These are phyloP conservation scores for Epizoanthus illoricatus DNA, from an alignment of 92 coral and sea anemone genomes.

Conservation along the genomic window DNA sequence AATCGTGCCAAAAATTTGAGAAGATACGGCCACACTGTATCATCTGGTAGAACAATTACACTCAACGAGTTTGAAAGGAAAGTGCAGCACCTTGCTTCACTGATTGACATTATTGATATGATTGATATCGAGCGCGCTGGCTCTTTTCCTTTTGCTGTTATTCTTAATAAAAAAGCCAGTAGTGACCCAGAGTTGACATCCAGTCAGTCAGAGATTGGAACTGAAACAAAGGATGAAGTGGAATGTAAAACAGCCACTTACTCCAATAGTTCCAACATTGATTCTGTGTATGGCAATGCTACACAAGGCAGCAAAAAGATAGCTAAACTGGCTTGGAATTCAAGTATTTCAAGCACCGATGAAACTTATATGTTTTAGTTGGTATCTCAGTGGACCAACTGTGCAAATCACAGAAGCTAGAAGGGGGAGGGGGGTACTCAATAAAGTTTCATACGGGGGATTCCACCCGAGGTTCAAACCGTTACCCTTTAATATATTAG, in stretches of 20 bases:
- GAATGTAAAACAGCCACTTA: neutral
- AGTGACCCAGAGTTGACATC: neutral
- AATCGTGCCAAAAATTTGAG: neutral
- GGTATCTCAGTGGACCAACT: neutral
- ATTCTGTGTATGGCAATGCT: neutral
- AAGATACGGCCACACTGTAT: neutral
- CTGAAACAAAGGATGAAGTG: neutral
- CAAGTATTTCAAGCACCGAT: neutral
- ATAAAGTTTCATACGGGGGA: too few relatives aligned
- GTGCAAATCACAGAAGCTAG: too few relatives aligned
- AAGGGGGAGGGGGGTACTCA: too few relatives aligned
- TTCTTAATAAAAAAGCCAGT: neutral
- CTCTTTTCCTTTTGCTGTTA: neutral
- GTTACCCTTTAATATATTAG: too few relatives aligned
- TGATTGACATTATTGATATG: neutral
- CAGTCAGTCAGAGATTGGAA: neutral
- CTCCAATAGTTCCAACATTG: too few relatives aligned
- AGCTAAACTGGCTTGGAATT: neutral
- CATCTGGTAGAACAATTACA: neutral
- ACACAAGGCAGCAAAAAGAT: neutral
- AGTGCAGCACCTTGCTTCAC: neutral
- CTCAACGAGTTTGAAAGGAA: neutral
- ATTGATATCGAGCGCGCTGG: neutral
- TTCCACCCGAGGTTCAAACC: too few relatives aligned
- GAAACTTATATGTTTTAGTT: neutral